Conservation (phyloP, 2,888 invertebrate genomes). For the Cryptocephalus primarius region DNA sequence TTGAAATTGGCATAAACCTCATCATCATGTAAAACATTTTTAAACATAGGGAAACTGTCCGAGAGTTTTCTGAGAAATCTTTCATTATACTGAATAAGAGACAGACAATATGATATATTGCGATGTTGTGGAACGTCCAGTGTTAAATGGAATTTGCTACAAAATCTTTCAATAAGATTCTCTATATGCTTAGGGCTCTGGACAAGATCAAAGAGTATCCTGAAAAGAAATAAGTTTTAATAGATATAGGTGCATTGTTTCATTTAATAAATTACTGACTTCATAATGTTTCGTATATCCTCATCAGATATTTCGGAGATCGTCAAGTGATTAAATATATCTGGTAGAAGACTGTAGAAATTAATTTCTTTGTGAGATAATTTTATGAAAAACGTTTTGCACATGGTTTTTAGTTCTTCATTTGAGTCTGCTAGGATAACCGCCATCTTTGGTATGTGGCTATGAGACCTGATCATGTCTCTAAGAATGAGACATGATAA, state of each 20-base stretch:
- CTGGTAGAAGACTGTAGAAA: slow-evolving; percentile 92
- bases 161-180: slow-evolving; percentile 81
- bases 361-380: slow-evolving; percentile 82
- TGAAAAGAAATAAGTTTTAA: slow-evolving; percentile 28
- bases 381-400: slow-evolving; percentile 76
- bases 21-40: slow-evolving; percentile 61
- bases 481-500: slow-evolving; percentile 80
- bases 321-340: slow-evolving; percentile 67
- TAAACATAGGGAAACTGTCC: slow-evolving; percentile 65
- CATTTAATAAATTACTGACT: slow-evolving; percentile 17
- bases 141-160: slow-evolving; percentile 67
- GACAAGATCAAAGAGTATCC: slow-evolving; percentile 68
- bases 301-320: slow-evolving; percentile 13
- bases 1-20: slow-evolving; percentile 64
- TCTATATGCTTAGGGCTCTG: slow-evolving; percentile 79
- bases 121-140: slow-evolving; percentile 73
- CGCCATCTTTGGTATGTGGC: slow-evolving; percentile 77
- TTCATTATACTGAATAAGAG: slow-evolving; percentile 70
- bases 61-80: slow-evolving; percentile 60
- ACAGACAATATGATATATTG: slow-evolving; percentile 79
- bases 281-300: slow-evolving; percentile 25
- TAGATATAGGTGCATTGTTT: not conserved
- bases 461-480: slow-evolving; percentile 91
- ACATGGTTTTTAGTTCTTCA: slow-evolving; percentile 51
- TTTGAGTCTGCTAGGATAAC: slow-evolving; percentile 65